These are phyloP conservation scores for Pterophyllum scalare DNA, from an alignment of 2,113 vertebrate species.

Conservation along the genomic window DNA sequence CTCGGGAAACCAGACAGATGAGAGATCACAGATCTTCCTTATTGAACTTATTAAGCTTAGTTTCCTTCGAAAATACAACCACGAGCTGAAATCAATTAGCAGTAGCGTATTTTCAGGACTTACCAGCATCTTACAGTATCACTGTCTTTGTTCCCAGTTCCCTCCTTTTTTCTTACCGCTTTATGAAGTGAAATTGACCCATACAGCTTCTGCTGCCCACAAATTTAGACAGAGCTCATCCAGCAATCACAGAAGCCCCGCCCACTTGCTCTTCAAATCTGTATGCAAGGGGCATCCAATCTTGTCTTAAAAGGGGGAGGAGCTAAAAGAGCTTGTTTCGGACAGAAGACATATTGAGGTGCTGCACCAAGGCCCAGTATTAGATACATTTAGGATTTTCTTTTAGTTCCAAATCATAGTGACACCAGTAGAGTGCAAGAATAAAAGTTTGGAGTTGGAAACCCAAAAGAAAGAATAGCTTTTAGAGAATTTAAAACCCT, in stretches of 20 bases:
- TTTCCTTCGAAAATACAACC: too few species aligned
- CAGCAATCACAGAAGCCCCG: background rate
- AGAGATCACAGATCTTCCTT: too few species aligned
- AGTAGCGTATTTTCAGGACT: too few species aligned
- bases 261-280: background rate
- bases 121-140: too few species aligned
- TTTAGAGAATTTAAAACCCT: background rate
- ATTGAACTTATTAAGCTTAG: too few species aligned
- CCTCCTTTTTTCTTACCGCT: too few species aligned
- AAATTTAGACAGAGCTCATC: background rate
- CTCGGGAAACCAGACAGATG: too few species aligned
- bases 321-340: background rate
- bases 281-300: too few species aligned
- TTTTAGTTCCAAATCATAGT: background rate
- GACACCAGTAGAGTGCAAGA: background rate
- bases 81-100: too few species aligned
- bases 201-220: background rate
- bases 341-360: background rate
- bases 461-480: background rate
- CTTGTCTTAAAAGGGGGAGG: background rate
- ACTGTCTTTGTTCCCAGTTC: too few species aligned
- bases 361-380: background rate
- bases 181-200: too few species aligned
- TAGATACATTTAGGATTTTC: too few species aligned
- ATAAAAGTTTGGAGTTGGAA: background rate